These are phyloP conservation scores for Phyllotreta cruciferae DNA, from an alignment of 2,888 invertebrate genomes.

Conservation along the genomic window DNA sequence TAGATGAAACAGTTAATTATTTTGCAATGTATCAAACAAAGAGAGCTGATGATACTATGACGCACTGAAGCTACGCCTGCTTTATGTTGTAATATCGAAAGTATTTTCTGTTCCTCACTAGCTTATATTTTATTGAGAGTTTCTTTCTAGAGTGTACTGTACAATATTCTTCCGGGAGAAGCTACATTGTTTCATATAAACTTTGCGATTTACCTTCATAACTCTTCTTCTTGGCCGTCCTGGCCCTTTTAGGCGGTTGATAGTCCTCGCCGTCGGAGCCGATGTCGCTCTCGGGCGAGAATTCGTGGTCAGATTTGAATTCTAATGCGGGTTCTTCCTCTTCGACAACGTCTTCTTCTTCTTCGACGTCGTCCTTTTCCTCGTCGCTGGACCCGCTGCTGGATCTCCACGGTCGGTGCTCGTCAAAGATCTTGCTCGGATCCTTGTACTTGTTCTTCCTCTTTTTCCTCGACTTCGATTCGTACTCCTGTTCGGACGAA, in stretches of 20 bases:
- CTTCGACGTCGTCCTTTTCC: constrained; percentile 55
- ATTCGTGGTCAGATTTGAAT: constrained; percentile 82
- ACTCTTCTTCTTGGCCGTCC: constrained; percentile 76
- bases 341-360: constrained; percentile 58
- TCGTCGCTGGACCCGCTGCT: constrained; percentile 64
- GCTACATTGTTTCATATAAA: too few species aligned
- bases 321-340: constrained; percentile 48
- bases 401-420: constrained; percentile 66
- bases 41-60: too few species aligned
- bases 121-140: neutral
- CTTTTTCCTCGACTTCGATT: constrained; percentile 55
- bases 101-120: constrained; percentile 13
- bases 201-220: constrained; percentile 24
- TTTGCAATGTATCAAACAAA: too few species aligned
- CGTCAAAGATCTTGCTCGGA: constrained; percentile 59
- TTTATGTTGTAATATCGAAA: too few species aligned
- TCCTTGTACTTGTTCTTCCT: constrained; percentile 57
- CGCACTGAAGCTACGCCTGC: too few species aligned
- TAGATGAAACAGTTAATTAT: too few species aligned
- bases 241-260: constrained; percentile 80
- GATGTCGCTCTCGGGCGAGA: constrained; percentile 88
- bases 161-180: too few species aligned
- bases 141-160: too few species aligned
- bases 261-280: constrained; percentile 69
- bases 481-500: constrained; percentile 44